Base-by-base conservation (phyloP, 2,888 invertebrate species). In the Apamea crenata region DNA sequence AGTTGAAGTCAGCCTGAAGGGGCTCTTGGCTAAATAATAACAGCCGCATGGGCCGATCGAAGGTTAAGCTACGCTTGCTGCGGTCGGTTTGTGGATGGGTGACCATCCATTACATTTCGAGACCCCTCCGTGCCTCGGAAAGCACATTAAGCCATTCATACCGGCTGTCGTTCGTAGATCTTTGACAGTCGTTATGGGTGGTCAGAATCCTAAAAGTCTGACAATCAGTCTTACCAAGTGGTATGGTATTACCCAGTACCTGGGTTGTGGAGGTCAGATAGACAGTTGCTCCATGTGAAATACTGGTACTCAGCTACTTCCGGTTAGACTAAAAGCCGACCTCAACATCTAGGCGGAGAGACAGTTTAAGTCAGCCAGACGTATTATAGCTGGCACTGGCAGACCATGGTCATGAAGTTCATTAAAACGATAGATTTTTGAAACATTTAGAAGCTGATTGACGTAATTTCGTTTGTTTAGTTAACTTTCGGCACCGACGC, bases 391-490 rank as follows among this genome's bases (percentile, higher is more conserved):
- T 21, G 4, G 61, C 12, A 25, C 18, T 10, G 5, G n/a, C 21
- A 25, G 7, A 21, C 18, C 3, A n/a, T 21, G 32, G 63, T n/a
- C 44, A 69, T 40, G 40, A 59, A n/a, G 44, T 50, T 73, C 21
- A 29, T 8, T 53, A 81, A 66, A 73, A 21, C 3, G 29, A 36
- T 32, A n/a, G 25, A 40, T 81, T 67, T 12, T 36, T 14, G 1
- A 21, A 67, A n/a, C 18, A 40, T 77, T 77, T 77, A 36, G 18
- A 61, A 18, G 70, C 12, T 18, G 40, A 21, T 66, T 59, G 69
- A 70, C 65, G 25, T 36, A 4, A 56, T 71, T 47, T 1, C 63
- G 69, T 78, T 65, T 78, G 63, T 66, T 78, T 47, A 18, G 6
- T 7, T 32, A n/a, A 53, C 21, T 71, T 47, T 71, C 18, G 68